Base-by-base conservation (phyloP, 2,888 invertebrate genomes). In the Acanthoscelides obtectus region DNA sequence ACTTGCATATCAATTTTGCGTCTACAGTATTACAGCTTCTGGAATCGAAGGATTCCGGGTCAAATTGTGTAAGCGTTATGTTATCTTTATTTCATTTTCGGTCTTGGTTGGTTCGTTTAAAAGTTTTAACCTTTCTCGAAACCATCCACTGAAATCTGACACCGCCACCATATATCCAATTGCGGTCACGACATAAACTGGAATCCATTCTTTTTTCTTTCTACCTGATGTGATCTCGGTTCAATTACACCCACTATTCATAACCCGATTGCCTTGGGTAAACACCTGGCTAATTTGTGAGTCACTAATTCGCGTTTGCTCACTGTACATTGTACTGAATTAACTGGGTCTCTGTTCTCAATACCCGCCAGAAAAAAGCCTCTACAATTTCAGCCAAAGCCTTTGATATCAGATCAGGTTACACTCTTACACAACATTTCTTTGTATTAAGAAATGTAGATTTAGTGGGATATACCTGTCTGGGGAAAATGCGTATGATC, bases 261-360 rank as follows among this genome's bases (percentile, higher is more conserved):
- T 45, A 75, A 76, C 77, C 75, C 78, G 76, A 76, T 77, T 79
- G 77, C 78, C 79, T 79, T 78, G 77, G 77, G 69, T 78, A 80
- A 79, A 79, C 82, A 82, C 81, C 81, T 82, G 82, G 82, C 82
- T 81, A 82, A 82, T 81, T 81, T 81, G 79, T 77, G 76, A 79
- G 75, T 77, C 76, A 75, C 75, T 76, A 77, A 73, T 73, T 69
- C 72, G 67, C 63, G 69, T 69, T 64, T 73, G 70, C 68, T 70
- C 67, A 72, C 69, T 64, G 72, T 67, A 22, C 69, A n/a, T 68
- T 71, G 68, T 22, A 25, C 64, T n/a, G 71, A 71, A 71, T 71
- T 71, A 71, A 71, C 64, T 22, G 22, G 67, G 67, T 45, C 12
- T 45, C 45, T 45, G 17, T 45, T 45, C 45, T 45, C 45, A 45